Evolutionary conservation across 2,797 vertebrate species (phyloP), one percentile per base, ranked within the genome.

Genomic region (Pseudochaenichthys georgianus): DNA sequence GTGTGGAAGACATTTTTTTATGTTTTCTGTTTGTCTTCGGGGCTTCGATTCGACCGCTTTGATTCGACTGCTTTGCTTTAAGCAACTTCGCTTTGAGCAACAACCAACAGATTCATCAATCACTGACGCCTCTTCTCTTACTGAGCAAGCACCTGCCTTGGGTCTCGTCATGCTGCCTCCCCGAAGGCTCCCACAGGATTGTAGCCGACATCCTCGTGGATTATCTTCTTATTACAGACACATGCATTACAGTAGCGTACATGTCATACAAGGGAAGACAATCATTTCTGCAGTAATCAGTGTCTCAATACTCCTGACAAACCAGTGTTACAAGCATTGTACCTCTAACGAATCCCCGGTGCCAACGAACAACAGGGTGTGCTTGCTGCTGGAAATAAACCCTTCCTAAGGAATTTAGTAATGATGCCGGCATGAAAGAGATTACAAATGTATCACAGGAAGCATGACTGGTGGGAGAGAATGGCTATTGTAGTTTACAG

Each of bases 331-430:
- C 65, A 60, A 77, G 59, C 71, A 45, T 67, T 74, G 78, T 75
- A 42, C 68, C 68, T 70, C 68, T 63, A 87, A 88, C 76, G 73
- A 87, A 73, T 81, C 66, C 58, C 6, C 2, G 34, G 5, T 46
- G 81, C 73, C 83, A 80, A 63, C 50, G 8, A 81, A 81, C 70
- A 69, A 70, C 63, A 54, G 65, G 67, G 57, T 70, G 60, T 61
- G 61, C 47, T 47, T 64, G 76, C 53, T 70, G 65, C 54, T 67
- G 73, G 68, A 77, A 70, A 78, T 65, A 64, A 51, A 73, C 9
- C 5, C 43, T 54, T 67, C 57, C 61, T 13, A 64, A 61, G 52
- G 77, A 78, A 70, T 73, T 2, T 19, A 43, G 59, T 43, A 19
- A 71, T 55, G 62, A 75, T 50, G 82, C 73, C 71, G 83, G 73